phyloP scores from a whole-genome alignment of 2,888 invertebrate genomes.

The Philereme vetulata region DNA sequence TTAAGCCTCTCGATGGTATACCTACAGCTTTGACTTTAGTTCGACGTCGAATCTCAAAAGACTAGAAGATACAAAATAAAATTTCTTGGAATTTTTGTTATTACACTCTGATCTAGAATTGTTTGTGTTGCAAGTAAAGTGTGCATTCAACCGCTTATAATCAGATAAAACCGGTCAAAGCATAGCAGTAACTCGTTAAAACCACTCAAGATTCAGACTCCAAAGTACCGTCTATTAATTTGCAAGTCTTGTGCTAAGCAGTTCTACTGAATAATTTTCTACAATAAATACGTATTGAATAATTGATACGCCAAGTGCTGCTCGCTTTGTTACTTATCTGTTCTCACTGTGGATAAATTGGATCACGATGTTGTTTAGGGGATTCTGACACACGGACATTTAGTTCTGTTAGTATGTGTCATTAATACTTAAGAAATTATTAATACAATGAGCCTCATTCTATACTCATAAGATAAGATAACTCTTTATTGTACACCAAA shows the following conservation, averaged over 20 bases:
- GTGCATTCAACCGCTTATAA: too few species aligned
- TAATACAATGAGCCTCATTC: neutral
- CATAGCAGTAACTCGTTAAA: neutral
- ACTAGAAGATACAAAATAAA: too few species aligned
- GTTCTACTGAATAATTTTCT: slow-evolving; percentile 18
- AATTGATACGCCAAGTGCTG: slow-evolving; percentile 55
- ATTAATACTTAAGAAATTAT: too few species aligned
- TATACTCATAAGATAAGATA: too few species aligned
- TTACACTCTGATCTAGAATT: too few species aligned
- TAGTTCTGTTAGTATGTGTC: slow-evolving; percentile 8
- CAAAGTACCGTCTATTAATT: slow-evolving; percentile 11
- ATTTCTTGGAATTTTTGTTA: too few species aligned
- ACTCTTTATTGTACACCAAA: too few species aligned
- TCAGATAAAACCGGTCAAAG: too few species aligned
- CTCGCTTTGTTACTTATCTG: slow-evolving; percentile 63
- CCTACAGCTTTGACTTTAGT: too few species aligned
- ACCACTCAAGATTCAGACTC: slow-evolving; percentile 8
- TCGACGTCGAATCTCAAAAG: too few species aligned
- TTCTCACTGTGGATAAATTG: slow-evolving; percentile 65
- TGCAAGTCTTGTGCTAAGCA: slow-evolving; percentile 18
- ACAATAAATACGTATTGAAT: slow-evolving; percentile 51
- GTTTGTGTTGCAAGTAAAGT: too few species aligned
- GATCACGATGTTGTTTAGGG: slow-evolving; percentile 66
- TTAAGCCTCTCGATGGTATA: too few species aligned
- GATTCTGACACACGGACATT: slow-evolving; percentile 39